Percentiles rank a stretch among this genome's conserved stretches.
These are phyloP conservation scores for Lymantria monacha DNA, from an alignment of 2,888 invertebrate genomes.

Conservation along the genomic window DNA sequence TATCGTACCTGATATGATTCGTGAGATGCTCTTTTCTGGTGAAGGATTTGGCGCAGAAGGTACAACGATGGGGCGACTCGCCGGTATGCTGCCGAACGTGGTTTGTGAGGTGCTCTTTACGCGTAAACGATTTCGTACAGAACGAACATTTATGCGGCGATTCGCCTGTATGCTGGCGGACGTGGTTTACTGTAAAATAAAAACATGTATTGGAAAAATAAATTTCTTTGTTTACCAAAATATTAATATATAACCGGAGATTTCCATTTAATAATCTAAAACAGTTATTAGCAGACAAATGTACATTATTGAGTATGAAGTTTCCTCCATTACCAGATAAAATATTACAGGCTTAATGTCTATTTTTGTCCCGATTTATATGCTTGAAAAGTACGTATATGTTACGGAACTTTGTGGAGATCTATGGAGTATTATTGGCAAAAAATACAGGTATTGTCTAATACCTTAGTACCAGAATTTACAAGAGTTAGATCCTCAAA, in stretches of 20 bases:
- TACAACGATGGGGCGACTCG: slow-evolving; percentile 93
- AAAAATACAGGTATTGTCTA: no score
- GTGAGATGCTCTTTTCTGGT: slow-evolving; percentile 93
- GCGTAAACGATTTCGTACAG: slow-evolving; percentile 90
- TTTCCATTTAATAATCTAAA: no score
- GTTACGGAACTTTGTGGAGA: no score
- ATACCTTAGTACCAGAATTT: no score
- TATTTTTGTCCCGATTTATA: no score
- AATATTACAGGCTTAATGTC: no score
- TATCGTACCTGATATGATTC: slow-evolving; percentile 86
- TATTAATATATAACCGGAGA: not conserved
- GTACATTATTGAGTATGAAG: no score
- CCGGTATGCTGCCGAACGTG: slow-evolving; percentile 94
- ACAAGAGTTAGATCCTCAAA: no score
- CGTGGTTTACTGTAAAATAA: slow-evolving; percentile 82
- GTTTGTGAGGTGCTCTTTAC: slow-evolving; percentile 91
- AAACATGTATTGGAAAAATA: not conserved
- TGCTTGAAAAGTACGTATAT: no score
- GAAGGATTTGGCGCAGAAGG: slow-evolving; percentile 92
- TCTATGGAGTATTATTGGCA: no score
- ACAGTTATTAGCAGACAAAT: no score
- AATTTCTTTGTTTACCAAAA: not conserved
- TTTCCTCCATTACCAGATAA: no score
- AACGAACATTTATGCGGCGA: slow-evolving; percentile 89
- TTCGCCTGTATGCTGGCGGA: slow-evolving; percentile 88